Base-by-base conservation (phyloP, 2,113 vertebrate species). In the Cichladusa arquata region DNA sequence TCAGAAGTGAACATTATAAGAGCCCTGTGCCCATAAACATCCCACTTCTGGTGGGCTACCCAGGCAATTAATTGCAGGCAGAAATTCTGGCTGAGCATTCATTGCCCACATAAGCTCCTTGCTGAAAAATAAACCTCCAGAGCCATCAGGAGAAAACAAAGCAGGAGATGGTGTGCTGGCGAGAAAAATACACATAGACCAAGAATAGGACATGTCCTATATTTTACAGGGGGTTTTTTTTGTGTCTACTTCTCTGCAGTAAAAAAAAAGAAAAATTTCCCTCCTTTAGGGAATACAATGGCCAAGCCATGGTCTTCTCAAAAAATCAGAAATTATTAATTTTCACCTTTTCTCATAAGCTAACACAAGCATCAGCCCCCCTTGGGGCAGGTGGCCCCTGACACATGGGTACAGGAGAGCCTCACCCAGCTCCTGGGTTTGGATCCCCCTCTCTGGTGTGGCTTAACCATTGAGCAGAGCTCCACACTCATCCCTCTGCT, bases 1-100 rank as follows among this genome's bases (percentile, higher is more conserved):
- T 97, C 96, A 96, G 94, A 97, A 96, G 96, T 92, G 86, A 96
- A 95, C 61, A 6, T 97, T 97, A 97, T 96, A 96, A 97, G 97
- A 96, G 95, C 94, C 91, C 91, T 96, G 94, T 94, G 95, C 96
- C 94, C 88, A 96, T 97, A 97, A 97, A 97, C 66, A 84, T 96
- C 92, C 97, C 96, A 96, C 96, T 97, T 97, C 96, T 97, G 96
- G 95, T 95, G 93, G 92, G 85, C 86, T 96, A 80, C 91, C 92
- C 82, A 77, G 91, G 90, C 96, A 95, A 94, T 96, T 97, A 96
- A 97, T 96, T 80, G 84, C 86, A 96, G 5, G 25, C 92, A 96
- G 95, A 95, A 93, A 95, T 60, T 71, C 93, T 88, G 90, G 76
- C 92, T 81, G 94, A 96, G 86, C 84, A 90, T 76, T 91, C 95